phyloP scores from a whole-genome alignment of 2,888 invertebrate genomes.

The Teinopalpus imperialis region DNA sequence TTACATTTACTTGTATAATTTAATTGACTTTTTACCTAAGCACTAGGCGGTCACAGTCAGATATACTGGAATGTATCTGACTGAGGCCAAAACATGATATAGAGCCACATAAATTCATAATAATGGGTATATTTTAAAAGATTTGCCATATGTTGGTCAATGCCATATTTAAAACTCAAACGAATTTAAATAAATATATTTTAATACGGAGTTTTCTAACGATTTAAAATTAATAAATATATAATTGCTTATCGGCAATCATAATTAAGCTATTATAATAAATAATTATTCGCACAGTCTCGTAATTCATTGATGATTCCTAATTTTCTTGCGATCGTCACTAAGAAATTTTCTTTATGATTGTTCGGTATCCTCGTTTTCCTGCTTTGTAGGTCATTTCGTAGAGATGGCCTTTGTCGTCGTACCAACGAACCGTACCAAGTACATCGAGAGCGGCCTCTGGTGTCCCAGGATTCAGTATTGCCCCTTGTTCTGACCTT shows the following conservation, averaged over 20 bases:
- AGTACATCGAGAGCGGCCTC: constrained; percentile 64
- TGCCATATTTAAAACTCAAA: constrained; percentile 7
- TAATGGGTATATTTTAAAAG: background rate
- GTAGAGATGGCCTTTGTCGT: constrained; percentile 69
- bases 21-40: no score
- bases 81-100: no score
- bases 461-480: constrained; percentile 59
- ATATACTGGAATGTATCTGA: no score
- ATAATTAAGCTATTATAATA: constrained; percentile 28
- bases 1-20: no score
- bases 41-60: no score
- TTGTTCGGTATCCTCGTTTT: constrained; percentile 71
- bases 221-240: constrained; percentile 15
- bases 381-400: constrained; percentile 78
- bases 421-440: constrained; percentile 73
- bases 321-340: constrained; percentile 7
- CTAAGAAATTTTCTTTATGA: constrained; percentile 64
- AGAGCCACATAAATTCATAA: background rate
- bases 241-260: constrained; percentile 9
- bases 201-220: constrained; percentile 8
- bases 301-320: constrained; percentile 24
- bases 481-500: constrained; percentile 71
- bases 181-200: constrained; percentile 16
- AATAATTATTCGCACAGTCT: constrained; percentile 43
- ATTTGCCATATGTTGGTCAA: constrained; percentile 3